phyloP scores from a whole-genome alignment of 2,113 vertebrate genomes.

The Myrmophylax atrothorax region DNA sequence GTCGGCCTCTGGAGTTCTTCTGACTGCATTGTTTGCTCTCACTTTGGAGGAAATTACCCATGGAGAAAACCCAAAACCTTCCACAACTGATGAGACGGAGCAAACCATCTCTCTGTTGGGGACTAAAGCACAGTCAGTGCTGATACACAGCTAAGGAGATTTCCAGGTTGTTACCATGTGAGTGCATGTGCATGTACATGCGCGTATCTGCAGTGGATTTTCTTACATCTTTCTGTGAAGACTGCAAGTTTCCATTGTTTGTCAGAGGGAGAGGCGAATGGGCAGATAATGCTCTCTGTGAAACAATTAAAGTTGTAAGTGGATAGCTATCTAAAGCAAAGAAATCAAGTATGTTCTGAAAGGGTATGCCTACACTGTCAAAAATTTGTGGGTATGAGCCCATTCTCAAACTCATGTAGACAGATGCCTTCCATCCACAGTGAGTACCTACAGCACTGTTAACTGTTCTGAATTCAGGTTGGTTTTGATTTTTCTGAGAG shows the following conservation, averaged over 20 bases:
- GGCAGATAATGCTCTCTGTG: neutral
- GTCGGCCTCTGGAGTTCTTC: neutral
- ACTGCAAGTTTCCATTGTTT: neutral
- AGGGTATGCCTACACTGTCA: conserved; percentile 15
- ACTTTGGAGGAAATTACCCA: neutral
- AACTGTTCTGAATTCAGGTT: neutral
- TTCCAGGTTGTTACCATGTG: neutral
- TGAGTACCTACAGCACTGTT: neutral
- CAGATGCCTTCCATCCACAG: neutral
- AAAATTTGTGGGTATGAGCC: neutral
- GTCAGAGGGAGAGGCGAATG: neutral
- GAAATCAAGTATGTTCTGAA: neutral
- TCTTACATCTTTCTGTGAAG: neutral
- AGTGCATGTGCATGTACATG: accelerated
- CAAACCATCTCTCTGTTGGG: neutral
- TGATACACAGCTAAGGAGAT: neutral
- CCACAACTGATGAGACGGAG: neutral
- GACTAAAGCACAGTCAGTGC: neutral
- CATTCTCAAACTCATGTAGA: neutral
- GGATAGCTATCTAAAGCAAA: neutral
- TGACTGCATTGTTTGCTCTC: neutral
- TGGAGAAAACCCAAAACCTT: neutral
- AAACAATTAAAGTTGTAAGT: neutral
- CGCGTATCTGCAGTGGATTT: neutral
- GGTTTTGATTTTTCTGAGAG: neutral